Evolutionary conservation across 2,888 invertebrate genomes (phyloP), one percentile per base, ranked within the genome.

Genomic region (Chloroclysta siterata): DNA sequence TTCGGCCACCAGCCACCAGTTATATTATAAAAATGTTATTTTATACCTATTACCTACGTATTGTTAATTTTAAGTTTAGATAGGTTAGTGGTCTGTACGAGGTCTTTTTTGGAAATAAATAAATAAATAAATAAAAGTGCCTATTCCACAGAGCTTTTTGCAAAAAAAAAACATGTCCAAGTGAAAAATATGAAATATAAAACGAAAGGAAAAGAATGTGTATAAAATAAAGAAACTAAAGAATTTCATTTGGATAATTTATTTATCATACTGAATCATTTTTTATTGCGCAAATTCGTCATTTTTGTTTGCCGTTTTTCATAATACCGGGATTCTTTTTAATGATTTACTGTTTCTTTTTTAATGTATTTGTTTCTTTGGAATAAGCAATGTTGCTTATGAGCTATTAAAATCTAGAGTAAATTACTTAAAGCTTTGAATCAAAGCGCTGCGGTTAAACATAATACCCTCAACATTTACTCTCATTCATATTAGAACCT

Each of bases 391-490:
- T 39, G 11, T 39, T 39, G 6, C 3, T 46, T 8, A 15, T 14
- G 15, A 46, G 46, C 46, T 47, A 47, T 13, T 22, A 47, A 63
- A 54, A 44, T 13, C 41, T 36, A 33, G 11, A 13, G 33, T 59
- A 53, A 53, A 56, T 51, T 7, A 47, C 22, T 22, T 11, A 47
- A 22, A 47, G 47, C 47, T 41, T 22, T 28, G 14, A 41, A 52
- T 29, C 14, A 53, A 57, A 47, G 36, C 33, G 3, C 33, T 3
- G 48, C 28, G 29, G 13, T 51, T 50, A 36, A 28, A 39, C 29
- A 46, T 44, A 17, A 41, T 41, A 63, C 28, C 42, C 57, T 41
- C 46, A 44, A 22, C 57, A 28, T 54, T 60, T 58, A 39, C 11
- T 11, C 11, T 11, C 36, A 2, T 39, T 22, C 22, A 22, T 22